Evolutionary conservation across 2,797 vertebrate genomes (phyloP).

Genomic region (Gorsachius magnificus): DNA sequence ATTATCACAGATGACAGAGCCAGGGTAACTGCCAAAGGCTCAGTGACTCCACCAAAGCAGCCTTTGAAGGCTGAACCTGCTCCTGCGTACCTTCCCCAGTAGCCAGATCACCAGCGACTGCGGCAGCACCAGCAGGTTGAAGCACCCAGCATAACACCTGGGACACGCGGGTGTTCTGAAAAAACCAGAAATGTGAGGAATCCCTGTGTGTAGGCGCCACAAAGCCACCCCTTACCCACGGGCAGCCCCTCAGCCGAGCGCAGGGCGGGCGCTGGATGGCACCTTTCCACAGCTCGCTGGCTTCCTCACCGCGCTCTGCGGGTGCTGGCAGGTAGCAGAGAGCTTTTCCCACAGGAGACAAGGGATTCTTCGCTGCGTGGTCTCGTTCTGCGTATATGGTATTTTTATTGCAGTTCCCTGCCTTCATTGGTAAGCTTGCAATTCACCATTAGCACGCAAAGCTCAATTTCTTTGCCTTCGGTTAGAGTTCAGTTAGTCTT

Average conservation of each 20-base stretch:
- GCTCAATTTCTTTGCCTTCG: not conserved
- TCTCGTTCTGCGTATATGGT: fast-evolving
- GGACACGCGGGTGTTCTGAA: fast-evolving
- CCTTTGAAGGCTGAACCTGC: not conserved
- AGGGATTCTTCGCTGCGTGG: not conserved
- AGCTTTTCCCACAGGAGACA: not conserved
- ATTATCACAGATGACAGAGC: not conserved
- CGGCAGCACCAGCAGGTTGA: fast-evolving
- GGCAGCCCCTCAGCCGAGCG: not conserved
- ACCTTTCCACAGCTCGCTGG: conserved; percentile 17
- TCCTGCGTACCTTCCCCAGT: not conserved
- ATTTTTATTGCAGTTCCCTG: fast-evolving
- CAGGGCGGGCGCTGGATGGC: conserved; percentile 58
- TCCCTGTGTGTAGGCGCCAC: fast-evolving
- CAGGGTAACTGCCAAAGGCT: fast-evolving
- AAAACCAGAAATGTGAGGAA: too few relatives aligned
- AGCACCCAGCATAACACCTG: fast-evolving
- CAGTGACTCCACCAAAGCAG: not conserved
- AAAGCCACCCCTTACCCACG: fast-evolving
- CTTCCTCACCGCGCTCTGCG: not conserved
- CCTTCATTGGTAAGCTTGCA: fast-evolving
- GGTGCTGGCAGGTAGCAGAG: not conserved
- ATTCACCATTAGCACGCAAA: not conserved
- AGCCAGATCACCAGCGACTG: fast-evolving
- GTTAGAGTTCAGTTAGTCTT: not conserved